These are phyloP conservation scores for Agrochola lota DNA, from an alignment of 2,888 invertebrate genomes.

Conservation along the genomic window DNA sequence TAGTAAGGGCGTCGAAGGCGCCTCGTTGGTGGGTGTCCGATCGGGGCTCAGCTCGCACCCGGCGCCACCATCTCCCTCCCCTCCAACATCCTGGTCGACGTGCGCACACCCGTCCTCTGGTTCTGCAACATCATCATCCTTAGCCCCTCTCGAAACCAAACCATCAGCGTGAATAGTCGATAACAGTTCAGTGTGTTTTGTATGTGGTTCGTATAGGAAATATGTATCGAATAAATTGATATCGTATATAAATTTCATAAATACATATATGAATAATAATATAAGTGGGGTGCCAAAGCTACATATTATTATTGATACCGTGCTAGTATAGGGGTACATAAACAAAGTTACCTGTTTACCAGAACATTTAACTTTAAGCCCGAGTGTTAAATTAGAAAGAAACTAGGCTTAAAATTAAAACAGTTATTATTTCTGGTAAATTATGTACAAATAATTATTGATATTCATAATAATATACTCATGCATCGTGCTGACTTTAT, in stretches of 20 bases:
- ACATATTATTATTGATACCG: conserved; percentile 46
- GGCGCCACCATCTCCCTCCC: conserved; percentile 85
- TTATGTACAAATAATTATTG: conserved; percentile 41
- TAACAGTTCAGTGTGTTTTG: conserved; percentile 41
- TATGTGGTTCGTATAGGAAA: conserved; percentile 34
- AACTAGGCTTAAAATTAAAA: conserved; percentile 47
- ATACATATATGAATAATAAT: conserved; percentile 33
- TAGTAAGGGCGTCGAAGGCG: conserved; percentile 88
- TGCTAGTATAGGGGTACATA: conserved; percentile 55
- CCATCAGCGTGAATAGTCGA: conserved; percentile 38
- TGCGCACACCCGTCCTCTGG: conserved; percentile 88
- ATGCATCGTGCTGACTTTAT: conserved; percentile 78
- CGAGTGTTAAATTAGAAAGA: background rate
- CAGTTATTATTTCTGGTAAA: conserved; percentile 51
- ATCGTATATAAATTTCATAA: conserved; percentile 21
- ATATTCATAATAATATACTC: conserved; percentile 65
- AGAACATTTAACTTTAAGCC: conserved; percentile 57
- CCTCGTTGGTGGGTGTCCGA: conserved; percentile 89
- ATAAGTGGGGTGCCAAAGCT: conserved; percentile 54
- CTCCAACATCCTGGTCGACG: conserved; percentile 83
- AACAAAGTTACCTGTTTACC: conserved; percentile 52
- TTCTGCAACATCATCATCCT: conserved; percentile 73
- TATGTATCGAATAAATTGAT: conserved; percentile 49
- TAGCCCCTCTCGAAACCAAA: background rate
- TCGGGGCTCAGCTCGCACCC: conserved; percentile 88